phyloP scores from a whole-genome alignment of 1,140 invertebrate genomes.

The Anoplolepis gracilipes region DNA sequence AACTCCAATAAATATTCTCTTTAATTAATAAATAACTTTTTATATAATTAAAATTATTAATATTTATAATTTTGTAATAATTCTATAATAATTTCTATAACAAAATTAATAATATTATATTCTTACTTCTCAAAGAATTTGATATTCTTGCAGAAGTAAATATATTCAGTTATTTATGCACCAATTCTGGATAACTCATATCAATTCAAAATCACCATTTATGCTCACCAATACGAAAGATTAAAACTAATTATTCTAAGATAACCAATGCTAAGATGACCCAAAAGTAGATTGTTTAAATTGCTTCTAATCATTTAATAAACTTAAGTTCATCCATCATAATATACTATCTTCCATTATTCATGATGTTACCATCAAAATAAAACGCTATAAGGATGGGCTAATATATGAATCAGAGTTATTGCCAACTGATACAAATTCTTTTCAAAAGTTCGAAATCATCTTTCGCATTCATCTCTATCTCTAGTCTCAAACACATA shows the following conservation, averaged over 20 bases:
- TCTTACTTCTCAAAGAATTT: neutral
- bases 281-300: neutral
- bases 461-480: neutral
- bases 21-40: too few species aligned
- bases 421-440: neutral
- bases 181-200: neutral
- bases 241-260: neutral
- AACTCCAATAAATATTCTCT: too few species aligned
- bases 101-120: neutral
- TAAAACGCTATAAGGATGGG: neutral
- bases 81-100: neutral
- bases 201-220: neutral
- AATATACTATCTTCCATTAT: neutral
- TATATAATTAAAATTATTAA: too few species aligned
- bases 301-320: neutral
- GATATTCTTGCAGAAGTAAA: neutral
- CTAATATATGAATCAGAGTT: neutral
- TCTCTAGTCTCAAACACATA: too few species aligned
- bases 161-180: neutral
- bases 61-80: neutral
- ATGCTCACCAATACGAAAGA: neutral
- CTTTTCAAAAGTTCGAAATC: neutral
- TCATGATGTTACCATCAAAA: neutral
- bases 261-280: constrained; percentile 1
- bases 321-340: constrained; percentile 10